Conservation (phyloP, 2,888 invertebrate species). For the Phaonia tiefii region DNA sequence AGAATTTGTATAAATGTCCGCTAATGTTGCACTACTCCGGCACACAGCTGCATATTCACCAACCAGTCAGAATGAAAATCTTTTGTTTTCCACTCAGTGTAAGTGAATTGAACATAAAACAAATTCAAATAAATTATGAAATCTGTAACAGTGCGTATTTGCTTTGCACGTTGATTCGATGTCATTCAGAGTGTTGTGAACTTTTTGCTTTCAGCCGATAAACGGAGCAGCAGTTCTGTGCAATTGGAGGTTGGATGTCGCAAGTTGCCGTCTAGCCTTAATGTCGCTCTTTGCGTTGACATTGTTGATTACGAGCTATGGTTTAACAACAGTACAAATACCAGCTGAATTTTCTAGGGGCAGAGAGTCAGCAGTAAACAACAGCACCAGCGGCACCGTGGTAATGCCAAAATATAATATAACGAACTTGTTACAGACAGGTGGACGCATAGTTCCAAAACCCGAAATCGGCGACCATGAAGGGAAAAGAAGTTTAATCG, state of each 20-base stretch:
- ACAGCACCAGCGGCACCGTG: not conserved
- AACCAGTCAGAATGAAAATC: not conserved
- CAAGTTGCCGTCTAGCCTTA: constrained; percentile 74
- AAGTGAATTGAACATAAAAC: not conserved
- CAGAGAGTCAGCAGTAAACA: constrained; percentile 8
- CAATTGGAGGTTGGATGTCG: not conserved
- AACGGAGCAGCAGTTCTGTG: constrained; percentile 54
- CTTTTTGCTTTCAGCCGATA: constrained; percentile 61
- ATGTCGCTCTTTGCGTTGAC: constrained; percentile 75
- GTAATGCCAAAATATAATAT: constrained; percentile 4
- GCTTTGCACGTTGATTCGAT: not conserved
- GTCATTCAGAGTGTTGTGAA: not conserved
- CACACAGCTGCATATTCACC: too few species aligned
- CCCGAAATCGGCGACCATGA: not conserved
- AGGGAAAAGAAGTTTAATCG: not conserved
- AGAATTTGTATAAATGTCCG: too few species aligned
- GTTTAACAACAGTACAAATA: constrained; percentile 57
- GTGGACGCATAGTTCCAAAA: constrained; percentile 3
- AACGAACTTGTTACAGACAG: constrained; percentile 9
- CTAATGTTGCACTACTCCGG: too few species aligned
- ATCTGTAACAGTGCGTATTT: too few species aligned
- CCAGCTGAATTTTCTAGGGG: constrained; percentile 39
- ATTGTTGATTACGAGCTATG: constrained; percentile 77
- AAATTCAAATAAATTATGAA: too few species aligned
- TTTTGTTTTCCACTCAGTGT: constrained; percentile 17